Percentiles rank a stretch among this genome's conserved stretches.
Conservation (phyloP, 2,888 invertebrate genomes). For the Lymantria monacha region DNA sequence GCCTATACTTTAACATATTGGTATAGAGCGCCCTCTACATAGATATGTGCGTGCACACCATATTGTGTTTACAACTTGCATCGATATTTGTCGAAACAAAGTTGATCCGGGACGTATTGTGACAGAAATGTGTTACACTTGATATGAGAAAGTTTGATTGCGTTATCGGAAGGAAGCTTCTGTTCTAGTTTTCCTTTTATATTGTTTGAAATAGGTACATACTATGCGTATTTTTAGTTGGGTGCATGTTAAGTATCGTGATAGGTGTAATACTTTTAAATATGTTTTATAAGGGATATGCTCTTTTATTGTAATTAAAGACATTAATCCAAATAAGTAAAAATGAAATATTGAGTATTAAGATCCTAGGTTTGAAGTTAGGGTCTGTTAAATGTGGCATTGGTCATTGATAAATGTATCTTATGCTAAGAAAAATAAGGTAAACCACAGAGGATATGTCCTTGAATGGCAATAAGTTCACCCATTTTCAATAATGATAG, state of each 20-base stretch:
- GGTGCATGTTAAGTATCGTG: slow-evolving; percentile 3
- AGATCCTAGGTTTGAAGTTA: too few relatives aligned
- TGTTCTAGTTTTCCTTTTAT: slow-evolving; percentile 30
- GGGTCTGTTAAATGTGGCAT: too few relatives aligned
- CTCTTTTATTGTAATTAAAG: not conserved
- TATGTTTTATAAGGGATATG: not conserved
- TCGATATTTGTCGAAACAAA: slow-evolving; percentile 37
- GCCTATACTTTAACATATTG: slow-evolving; percentile 34
- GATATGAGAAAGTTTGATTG: slow-evolving; percentile 37
- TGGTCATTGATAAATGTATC: too few relatives aligned
- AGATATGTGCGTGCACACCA: slow-evolving; percentile 19
- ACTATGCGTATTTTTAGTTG: slow-evolving; percentile 20
- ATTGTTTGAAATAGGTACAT: slow-evolving; percentile 22
- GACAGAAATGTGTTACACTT: slow-evolving; percentile 37
- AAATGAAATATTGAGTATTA: too few relatives aligned
- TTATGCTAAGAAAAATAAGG: too few relatives aligned
- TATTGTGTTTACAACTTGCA: slow-evolving; percentile 33
- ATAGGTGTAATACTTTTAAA: not conserved
- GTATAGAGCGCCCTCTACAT: slow-evolving; percentile 17
- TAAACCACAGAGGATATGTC: too few relatives aligned
- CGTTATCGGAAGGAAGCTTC: slow-evolving; percentile 33
- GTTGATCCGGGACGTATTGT: slow-evolving; percentile 33
- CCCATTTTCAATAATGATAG: too few relatives aligned
- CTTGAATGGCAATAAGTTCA: too few relatives aligned
- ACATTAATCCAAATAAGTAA: too few relatives aligned